Percentiles rank a stretch among this genome's conserved stretches.
phyloP scores from a whole-genome alignment of 2,888 invertebrate genomes.

The Acleris literana region DNA sequence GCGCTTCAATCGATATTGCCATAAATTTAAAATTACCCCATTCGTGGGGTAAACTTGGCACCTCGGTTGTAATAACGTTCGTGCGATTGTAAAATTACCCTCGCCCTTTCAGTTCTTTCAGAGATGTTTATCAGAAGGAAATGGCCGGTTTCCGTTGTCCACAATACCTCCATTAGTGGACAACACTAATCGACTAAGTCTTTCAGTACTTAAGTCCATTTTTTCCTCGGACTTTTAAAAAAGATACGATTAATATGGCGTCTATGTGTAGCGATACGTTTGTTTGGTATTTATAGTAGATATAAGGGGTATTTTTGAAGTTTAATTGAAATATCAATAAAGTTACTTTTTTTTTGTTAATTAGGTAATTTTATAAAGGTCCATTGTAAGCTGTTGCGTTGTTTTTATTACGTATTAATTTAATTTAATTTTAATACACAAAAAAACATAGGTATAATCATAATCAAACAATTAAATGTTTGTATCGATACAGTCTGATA shows the following conservation, averaged over 20 bases:
- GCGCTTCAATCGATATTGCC: conserved; percentile 24
- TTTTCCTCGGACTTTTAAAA: conserved; percentile 11
- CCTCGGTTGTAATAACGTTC: conserved; percentile 64
- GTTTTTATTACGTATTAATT: no score
- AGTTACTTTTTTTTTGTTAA: no score
- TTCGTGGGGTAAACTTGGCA: conserved; percentile 29
- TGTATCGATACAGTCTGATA: conserved; percentile 6
- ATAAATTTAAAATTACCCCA: conserved; percentile 35
- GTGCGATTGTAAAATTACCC: conserved; percentile 65
- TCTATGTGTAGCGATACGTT: no score
- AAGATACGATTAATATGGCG: conserved; percentile 5
- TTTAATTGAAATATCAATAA: no score
- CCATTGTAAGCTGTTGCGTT: no score
- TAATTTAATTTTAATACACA: no score
- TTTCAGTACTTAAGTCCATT: conserved; percentile 14
- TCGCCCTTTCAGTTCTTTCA: conserved; percentile 80
- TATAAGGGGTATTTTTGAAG: no score
- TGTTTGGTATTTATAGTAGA: no score
- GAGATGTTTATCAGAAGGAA: conserved; percentile 82
- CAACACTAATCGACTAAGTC: conserved; percentile 74
- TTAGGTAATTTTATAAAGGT: no score
- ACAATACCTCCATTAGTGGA: conserved; percentile 76
- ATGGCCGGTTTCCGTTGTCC: conserved; percentile 82
- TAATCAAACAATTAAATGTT: no score
- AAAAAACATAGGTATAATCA: no score